phyloP scores from a whole-genome alignment of 2,113 vertebrate genomes.

The Pachypanchax playfairii region DNA sequence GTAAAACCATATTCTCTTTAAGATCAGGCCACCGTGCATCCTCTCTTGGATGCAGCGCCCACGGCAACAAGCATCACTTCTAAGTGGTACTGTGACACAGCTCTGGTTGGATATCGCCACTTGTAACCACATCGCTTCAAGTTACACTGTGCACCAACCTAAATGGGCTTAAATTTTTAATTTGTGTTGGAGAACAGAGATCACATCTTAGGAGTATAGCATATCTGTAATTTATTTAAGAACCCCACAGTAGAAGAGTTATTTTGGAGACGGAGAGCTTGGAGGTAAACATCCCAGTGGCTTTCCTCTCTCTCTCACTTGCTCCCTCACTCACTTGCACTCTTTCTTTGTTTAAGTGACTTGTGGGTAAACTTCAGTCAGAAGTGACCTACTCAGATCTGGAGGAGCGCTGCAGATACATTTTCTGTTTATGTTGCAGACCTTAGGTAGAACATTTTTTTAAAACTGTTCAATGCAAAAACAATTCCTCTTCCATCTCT shows the following conservation, averaged over 20 bases:
- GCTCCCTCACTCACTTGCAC: conserved; percentile 42
- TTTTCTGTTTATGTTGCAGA: conserved; percentile 56
- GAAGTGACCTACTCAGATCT: conserved; percentile 62
- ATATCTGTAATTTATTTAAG: conserved; percentile 79
- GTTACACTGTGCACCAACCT: conserved; percentile 72
- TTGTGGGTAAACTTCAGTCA: conserved; percentile 59
- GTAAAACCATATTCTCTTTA: conserved; percentile 38
- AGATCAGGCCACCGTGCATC: conserved; percentile 42
- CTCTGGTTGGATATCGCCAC: conserved; percentile 60
- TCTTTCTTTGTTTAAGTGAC: conserved; percentile 48
- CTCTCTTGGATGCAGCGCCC: conserved; percentile 33
- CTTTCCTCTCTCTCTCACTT: conserved; percentile 46
- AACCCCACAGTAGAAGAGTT: conserved; percentile 58
- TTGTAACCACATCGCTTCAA: conserved; percentile 67
- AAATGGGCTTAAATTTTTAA: conserved; percentile 82
- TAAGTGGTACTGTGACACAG: conserved; percentile 58
- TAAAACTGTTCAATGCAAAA: conserved; percentile 3
- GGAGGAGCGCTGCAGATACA: conserved; percentile 46
- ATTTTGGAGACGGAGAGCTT: conserved; percentile 66
- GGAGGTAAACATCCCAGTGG: conserved; percentile 65
- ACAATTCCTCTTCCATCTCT: conserved; percentile 21
- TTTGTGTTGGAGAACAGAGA: conserved; percentile 75
- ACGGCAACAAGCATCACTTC: conserved; percentile 58
- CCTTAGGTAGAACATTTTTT: conserved; percentile 17
- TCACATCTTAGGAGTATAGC: conserved; percentile 78